These are phyloP conservation scores for Coracopsis vasa DNA, from an alignment of 2,113 vertebrate species.

Conservation along the genomic window DNA sequence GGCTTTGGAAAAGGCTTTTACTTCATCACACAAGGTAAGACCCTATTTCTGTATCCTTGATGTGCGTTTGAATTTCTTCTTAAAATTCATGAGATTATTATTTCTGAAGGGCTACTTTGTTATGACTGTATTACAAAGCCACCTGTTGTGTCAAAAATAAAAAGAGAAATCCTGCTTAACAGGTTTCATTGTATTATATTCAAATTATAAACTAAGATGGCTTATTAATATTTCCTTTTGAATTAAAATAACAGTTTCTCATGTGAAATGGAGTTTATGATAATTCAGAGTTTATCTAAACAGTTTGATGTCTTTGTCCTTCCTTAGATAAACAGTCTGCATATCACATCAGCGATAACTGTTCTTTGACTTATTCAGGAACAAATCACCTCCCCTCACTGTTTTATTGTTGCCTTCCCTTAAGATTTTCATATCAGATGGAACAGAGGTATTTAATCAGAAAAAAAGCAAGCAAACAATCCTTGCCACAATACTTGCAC, in stretches of 20 bases:
- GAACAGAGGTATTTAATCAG: background rate
- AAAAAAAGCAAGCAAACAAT: background rate
- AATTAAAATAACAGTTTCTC: slow-evolving; percentile 10
- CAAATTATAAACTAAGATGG: background rate
- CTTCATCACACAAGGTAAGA: background rate
- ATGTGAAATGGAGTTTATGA: slow-evolving; percentile 4
- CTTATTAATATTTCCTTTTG: slow-evolving; percentile 47
- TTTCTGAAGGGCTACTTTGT: background rate
- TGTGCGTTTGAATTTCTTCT: background rate
- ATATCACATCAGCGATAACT: background rate
- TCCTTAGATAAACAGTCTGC: background rate
- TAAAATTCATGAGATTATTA: background rate
- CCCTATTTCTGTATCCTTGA: background rate
- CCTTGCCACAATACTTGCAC: fast-evolving
- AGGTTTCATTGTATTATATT: background rate
- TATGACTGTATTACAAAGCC: background rate
- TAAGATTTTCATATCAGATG: background rate
- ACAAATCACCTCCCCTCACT: background rate
- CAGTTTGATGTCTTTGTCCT: slow-evolving; percentile 44
- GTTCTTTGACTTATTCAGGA: background rate
- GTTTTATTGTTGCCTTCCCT: background rate
- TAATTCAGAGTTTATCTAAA: slow-evolving; percentile 49
- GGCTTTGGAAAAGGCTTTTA: background rate
- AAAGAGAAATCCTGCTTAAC: background rate
- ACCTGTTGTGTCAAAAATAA: background rate